Base-by-base conservation (phyloP, 2,113 vertebrate species). In the Myotis davidii region DNA sequence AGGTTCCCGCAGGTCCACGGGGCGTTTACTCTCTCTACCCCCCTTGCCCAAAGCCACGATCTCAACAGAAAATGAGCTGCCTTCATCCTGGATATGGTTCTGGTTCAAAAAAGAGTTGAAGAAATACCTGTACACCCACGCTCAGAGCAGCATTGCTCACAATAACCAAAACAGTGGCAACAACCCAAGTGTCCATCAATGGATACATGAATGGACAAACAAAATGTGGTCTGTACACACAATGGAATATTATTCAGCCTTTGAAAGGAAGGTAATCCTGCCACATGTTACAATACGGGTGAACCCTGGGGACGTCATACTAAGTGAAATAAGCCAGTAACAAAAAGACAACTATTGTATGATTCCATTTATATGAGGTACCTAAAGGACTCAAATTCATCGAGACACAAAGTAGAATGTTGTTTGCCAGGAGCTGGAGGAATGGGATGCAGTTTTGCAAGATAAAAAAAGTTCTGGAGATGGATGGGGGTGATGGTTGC, bases 261-360 rank as follows among this genome's bases (percentile, higher is more conserved):
- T 48, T 5, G n/a, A 86, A 92, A 82, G 17, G 10, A 72, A 91
- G 34, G 50, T 25, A 16, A 27, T 61, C 45, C 21, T n/a, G 59
- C 45, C 11, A 21, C 39, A 29, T 1, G 7, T 11, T 4, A 27
- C 18, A 21, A 9, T 9, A 4, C 0, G 11, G 18, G 39, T 5
- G 29, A 82, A 59, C 8, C 18, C 21, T 20, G 74, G n/a, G 5
- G 42, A 74, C n/a, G 29, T 9, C 6, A 92, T n/a, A 39, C 45
- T 48, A 10, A 32, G 27, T 17, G 52, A 92, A 78, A 64, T 17
- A 48, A 34, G 45, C n/a, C 78, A 78, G 23, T 32, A 25, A 61
- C 50, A 3, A 32, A 69, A n/a, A 32, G 48, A 67, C 17, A 48
- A 77, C 32, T 20, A n/a, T 9, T 29, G 29, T 8, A 20, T n/a